phyloP scores from a whole-genome alignment of 2,797 vertebrate species.

The Nannoperca obscura region DNA sequence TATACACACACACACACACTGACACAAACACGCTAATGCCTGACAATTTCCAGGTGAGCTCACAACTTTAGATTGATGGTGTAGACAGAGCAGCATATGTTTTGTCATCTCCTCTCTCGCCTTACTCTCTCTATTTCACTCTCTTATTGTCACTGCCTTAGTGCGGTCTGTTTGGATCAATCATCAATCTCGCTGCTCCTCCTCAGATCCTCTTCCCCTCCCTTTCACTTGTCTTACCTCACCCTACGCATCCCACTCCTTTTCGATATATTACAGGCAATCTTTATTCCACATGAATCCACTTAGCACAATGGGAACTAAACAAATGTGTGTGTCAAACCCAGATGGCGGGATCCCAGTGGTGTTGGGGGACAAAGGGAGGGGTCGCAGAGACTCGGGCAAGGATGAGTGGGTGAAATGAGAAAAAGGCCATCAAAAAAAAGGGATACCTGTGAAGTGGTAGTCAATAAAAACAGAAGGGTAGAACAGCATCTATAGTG shows the following conservation, averaged over 20 bases:
- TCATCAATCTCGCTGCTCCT: slow-evolving; percentile 70
- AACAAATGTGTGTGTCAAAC: slow-evolving; percentile 75
- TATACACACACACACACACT: slow-evolving; percentile 28
- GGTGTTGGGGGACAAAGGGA: slow-evolving; percentile 41
- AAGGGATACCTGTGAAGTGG: neutral
- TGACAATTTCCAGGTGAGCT: slow-evolving; percentile 79
- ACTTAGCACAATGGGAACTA: slow-evolving; percentile 69
- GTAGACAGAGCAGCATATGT: slow-evolving; percentile 77
- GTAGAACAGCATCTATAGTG: neutral
- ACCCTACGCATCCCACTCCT: slow-evolving; percentile 38
- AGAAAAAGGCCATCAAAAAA: slow-evolving; percentile 8
- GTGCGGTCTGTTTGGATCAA: slow-evolving; percentile 68
- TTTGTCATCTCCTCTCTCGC: slow-evolving; percentile 62
- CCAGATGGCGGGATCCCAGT: slow-evolving; percentile 61
- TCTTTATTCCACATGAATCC: slow-evolving; percentile 74
- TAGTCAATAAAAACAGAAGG: slow-evolving; percentile 20
- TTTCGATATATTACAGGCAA: slow-evolving; percentile 64
- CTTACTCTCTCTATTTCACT: slow-evolving; percentile 53
- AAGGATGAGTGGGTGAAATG: slow-evolving; percentile 2
- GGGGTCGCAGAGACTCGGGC: slow-evolving; percentile 15
- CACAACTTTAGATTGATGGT: slow-evolving; percentile 81
- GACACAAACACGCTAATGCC: slow-evolving; percentile 55
- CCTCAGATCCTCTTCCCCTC: slow-evolving; percentile 27
- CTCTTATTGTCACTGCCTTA: slow-evolving; percentile 66
- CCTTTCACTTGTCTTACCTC: slow-evolving; percentile 26